Percentiles rank a stretch among this genome's conserved stretches.
These are phyloP conservation scores for Perca fluviatilis DNA, from an alignment of 2,113 vertebrate species.

Conservation along the genomic window DNA sequence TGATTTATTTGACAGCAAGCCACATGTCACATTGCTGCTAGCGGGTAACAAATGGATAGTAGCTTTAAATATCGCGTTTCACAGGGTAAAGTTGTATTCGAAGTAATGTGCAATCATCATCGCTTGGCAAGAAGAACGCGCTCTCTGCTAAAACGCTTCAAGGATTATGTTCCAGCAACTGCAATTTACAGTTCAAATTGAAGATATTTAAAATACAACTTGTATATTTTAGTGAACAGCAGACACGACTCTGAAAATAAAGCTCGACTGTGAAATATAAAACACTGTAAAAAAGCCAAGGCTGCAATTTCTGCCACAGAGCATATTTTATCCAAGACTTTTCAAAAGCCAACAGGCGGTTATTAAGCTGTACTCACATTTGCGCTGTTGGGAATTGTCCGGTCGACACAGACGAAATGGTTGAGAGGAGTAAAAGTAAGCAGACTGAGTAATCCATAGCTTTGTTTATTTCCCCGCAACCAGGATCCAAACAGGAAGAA, in stretches of 20 bases:
- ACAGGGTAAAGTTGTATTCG: slow-evolving; percentile 35
- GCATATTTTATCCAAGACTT: slow-evolving; percentile 18
- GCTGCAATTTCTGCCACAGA: background rate
- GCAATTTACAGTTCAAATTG: background rate
- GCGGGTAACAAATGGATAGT: slow-evolving; percentile 28
- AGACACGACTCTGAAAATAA: background rate
- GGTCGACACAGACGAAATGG: slow-evolving; percentile 63
- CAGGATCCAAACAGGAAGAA: slow-evolving; percentile 24
- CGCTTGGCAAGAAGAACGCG: background rate
- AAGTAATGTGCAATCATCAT: slow-evolving; percentile 33
- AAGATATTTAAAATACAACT: background rate
- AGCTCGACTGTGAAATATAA: background rate
- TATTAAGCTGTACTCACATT: slow-evolving; percentile 72
- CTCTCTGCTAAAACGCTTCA: background rate
- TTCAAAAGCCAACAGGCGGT: slow-evolving; percentile 67
- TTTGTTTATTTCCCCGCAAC: slow-evolving; percentile 36
- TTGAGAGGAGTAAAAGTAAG: slow-evolving; percentile 70
- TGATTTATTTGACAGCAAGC: slow-evolving; percentile 53
- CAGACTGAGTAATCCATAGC: slow-evolving; percentile 76
- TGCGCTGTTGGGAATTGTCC: slow-evolving; percentile 70
- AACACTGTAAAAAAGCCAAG: background rate
- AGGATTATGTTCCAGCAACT: slow-evolving; percentile 15
- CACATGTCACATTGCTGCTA: slow-evolving; percentile 51
- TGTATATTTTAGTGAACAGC: background rate
- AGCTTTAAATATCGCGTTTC: slow-evolving; percentile 45